Base-by-base conservation (phyloP, 2,113 vertebrate species). In the Noctilio leporinus region DNA sequence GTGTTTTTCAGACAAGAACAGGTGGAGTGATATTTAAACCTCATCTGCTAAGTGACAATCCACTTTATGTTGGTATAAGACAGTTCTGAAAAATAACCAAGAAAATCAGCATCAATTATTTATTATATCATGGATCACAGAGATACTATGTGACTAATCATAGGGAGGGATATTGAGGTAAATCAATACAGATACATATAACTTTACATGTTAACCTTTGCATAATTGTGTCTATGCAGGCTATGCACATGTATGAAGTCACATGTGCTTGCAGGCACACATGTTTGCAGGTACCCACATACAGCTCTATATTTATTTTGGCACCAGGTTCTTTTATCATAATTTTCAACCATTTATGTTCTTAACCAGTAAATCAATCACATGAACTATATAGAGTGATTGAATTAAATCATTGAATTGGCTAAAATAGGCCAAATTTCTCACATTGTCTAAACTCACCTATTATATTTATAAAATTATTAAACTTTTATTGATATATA, bases 321-420 rank as follows among this genome's bases (percentile, higher is more conserved):
- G 0, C 0, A 11, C 38, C 45, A 87, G 2, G 0, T 28, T 75
- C 2, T 51, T 22, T 59, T 8, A 51, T 96, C 35, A 78, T 73
- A 91, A 93, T 92, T 80, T 96, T 80, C 53, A 91, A 49, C 3
- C 26, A 76, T 80, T 88, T 55, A 70, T 80, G 59, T 96, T 91
- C 38, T 86, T 4, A 85, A 22, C 19, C 47, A 70, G 38, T 24
- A 12, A 84, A 45, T 85, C 53, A 77, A 75, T 69, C 93, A 19
- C 6, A 86, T 53, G 15, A 14, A 89, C 62, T 69, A 57, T 69
- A 57, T 33, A 35, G 20, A 59, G 6, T 88, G 8, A 75, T 91
- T 94, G 93, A 89, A 91, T 93, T 94, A 95, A 87, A 11, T 51
- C 38, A 86, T 73, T 73, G 7, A 55, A 10, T 77, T 94, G 6